Evolutionary conservation across 92 coral and sea anemone species (phyloP), one percentile per base, ranked within the genome.

Genomic region (Bergia sp.): DNA sequence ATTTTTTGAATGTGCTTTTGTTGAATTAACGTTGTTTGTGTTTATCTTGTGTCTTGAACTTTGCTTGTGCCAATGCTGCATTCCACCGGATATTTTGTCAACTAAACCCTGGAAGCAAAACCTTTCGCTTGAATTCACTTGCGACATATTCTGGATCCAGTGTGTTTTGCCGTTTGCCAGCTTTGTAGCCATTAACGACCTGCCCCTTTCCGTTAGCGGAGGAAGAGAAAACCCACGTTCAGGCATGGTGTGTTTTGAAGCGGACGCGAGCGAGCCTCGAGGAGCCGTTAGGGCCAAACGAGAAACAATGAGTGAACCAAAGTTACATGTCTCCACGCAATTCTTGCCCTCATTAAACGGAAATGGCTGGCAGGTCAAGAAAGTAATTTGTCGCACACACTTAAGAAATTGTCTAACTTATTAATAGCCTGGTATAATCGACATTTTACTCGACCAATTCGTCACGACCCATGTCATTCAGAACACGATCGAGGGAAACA

Each of bases 21-120:
- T 90, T 95, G 73, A 79, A 69, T 92, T 94, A 93, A 76, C 81
- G 88, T 86, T 95, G 47, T 39, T 16, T 71, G 45, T 69, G 66
- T 69, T 11, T 36, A 1, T 45, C 47, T 67, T 82, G 23, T 66
- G 77, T 8, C 55, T 47, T 13, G 86, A 67, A 15, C 37, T 93
- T 6, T 88, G 94, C 71, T 93, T 95, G 74, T 89, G 87, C 98
- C 98, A 95, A 77, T 93, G 92, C 79, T 95, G 95, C 43, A 95
- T 87, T 15, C 96, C 98, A 9, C 98, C 96, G 1, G 92, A 92
- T 21, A 91, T 41, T 75, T 88, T 81, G 81, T 93, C 94, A 43
- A 45, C 55, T 42, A 86, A 79, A 8, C 75, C 69, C 13, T 86
- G 88, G 84, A 89, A 92, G 16, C 93, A 90, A 12, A 93, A 47